Evolutionary conservation across 2,113 vertebrate species (phyloP).

Genomic region (Odontophorus gujanensis): DNA sequence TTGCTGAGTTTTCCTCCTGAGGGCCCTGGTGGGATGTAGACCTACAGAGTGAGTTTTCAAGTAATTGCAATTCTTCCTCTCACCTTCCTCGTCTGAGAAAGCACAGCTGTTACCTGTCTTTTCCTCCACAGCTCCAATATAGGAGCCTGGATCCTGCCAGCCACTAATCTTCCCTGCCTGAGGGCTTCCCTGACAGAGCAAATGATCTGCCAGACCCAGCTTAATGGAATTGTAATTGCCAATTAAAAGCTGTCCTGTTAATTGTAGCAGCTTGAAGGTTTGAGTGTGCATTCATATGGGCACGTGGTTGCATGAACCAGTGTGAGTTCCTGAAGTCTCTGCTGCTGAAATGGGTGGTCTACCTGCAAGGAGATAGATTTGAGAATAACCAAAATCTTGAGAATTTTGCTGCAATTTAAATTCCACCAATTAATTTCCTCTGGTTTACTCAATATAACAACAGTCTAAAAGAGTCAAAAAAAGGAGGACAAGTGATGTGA

Average conservation of each 20-base stretch:
- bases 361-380: background rate
- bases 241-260: constrained; percentile 76
- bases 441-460: background rate
- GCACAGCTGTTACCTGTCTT: constrained; percentile 12
- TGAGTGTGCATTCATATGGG: background rate
- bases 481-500: fast-evolving
- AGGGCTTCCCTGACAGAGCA: constrained; percentile 57
- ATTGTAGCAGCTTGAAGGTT: constrained; percentile 63
- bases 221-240: constrained; percentile 75
- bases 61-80: background rate
- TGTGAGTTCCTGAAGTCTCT: background rate
- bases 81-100: background rate
- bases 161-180: constrained; percentile 61
- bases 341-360: background rate
- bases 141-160: background rate
- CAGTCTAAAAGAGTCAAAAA: background rate
- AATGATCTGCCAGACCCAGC: constrained; percentile 67
- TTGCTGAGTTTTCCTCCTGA: background rate
- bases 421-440: background rate
- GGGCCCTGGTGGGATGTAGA: background rate
- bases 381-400: background rate
- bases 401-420: background rate
- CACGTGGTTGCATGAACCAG: fast-evolving
- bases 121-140: background rate
- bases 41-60: background rate